Percentiles rank a stretch among this genome's conserved stretches.
These are phyloP conservation scores for Eutrigla gurnardus DNA, from an alignment of 2,797 vertebrate species.

Conservation along the genomic window DNA sequence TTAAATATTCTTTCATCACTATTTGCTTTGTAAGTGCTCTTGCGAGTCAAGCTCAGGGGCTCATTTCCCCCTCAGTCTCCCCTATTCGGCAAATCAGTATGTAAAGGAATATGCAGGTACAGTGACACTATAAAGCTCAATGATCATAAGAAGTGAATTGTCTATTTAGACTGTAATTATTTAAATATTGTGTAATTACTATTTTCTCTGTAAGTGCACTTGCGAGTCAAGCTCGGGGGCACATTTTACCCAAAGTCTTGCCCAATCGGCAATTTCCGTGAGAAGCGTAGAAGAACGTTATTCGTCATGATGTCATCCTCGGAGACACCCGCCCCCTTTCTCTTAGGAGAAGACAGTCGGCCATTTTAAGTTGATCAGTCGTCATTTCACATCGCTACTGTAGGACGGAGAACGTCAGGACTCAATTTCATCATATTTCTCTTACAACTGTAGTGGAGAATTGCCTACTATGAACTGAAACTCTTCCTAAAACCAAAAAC, in stretches of 20 bases:
- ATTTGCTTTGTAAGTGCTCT: too few species aligned
- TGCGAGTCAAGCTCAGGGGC: too few species aligned
- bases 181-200: background rate
- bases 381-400: constrained; percentile 88
- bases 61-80: too few species aligned
- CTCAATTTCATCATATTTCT: constrained; percentile 87
- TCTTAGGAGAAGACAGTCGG: constrained; percentile 78
- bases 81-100: background rate
- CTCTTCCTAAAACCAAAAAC: constrained; percentile 82
- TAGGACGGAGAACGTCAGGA: constrained; percentile 91
- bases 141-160: background rate
- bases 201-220: background rate
- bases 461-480: constrained; percentile 89
- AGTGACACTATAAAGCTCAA: background rate
- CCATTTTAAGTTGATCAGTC: constrained; percentile 88
- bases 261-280: constrained; percentile 75
- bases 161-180: background rate
- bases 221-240: constrained; percentile 59
- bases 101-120: background rate
- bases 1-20: too few species aligned
- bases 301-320: constrained; percentile 51
- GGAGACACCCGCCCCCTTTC: constrained; percentile 67
- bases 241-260: fast-evolving
- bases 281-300: constrained; percentile 26
- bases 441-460: constrained; percentile 88